Evolutionary conservation across 1,140 invertebrate species (phyloP).

Genomic region (Micrasema longulum): DNA sequence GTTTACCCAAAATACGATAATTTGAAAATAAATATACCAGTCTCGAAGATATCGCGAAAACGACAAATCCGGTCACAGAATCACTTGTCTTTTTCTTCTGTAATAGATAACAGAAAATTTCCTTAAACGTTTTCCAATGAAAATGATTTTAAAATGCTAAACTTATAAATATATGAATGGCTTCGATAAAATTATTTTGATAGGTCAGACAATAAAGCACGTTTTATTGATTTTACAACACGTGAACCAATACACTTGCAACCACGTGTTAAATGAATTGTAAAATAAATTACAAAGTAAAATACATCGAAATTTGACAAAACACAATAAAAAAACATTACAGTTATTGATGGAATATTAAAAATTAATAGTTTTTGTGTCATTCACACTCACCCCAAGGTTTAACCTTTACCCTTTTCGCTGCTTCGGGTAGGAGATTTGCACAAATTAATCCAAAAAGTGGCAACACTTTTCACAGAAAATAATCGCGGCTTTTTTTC

Average conservation of each 20-base stretch:
- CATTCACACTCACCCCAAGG: slow-evolving; percentile 6
- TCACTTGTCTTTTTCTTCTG: background rate
- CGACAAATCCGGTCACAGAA: background rate
- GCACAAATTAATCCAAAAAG: background rate
- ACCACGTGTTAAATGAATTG: background rate
- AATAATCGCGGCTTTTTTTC: background rate
- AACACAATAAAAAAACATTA: background rate
- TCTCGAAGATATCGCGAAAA: background rate
- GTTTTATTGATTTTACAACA: slow-evolving; percentile 4
- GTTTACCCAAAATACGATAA: too few relatives aligned
- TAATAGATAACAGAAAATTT: background rate
- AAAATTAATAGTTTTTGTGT: background rate
- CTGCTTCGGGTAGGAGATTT: background rate
- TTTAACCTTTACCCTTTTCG: slow-evolving; percentile 10
- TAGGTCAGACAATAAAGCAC: slow-evolving; percentile 15
- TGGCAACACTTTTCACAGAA: background rate
- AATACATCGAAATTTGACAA: background rate
- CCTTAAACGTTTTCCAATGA: background rate
- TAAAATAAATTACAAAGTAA: background rate
- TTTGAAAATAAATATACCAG: too few relatives aligned
- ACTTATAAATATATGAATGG: background rate
- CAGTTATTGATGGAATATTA: background rate
- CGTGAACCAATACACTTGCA: background rate
- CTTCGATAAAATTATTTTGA: background rate
- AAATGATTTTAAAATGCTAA: background rate